phyloP scores from a whole-genome alignment of 2,888 invertebrate species.

The Thymelicus sylvestris region DNA sequence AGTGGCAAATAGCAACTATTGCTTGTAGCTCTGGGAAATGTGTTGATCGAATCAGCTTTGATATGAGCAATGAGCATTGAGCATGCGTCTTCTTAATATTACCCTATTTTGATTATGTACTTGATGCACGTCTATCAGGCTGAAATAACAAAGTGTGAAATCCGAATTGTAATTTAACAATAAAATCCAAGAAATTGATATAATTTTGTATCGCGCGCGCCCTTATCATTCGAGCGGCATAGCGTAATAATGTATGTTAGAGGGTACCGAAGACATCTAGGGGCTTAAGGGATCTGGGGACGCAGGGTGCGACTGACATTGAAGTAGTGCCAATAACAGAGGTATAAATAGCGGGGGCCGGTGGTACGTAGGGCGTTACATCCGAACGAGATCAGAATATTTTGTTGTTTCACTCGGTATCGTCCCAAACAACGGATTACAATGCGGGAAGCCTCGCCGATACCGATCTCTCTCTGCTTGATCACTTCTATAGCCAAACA shows the following conservation, averaged over 20 bases:
- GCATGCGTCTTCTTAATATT: constrained; percentile 31
- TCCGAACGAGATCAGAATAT: constrained; percentile 83
- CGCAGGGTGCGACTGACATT: constrained; percentile 85
- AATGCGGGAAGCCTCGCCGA: constrained; percentile 75
- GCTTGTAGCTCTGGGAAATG: constrained; percentile 28
- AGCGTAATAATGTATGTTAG: constrained; percentile 73
- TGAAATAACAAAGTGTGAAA: constrained; percentile 61
- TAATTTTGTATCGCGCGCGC: constrained; percentile 75
- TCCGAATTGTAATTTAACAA: constrained; percentile 75
- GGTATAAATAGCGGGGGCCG: constrained; percentile 83
- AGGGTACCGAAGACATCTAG: constrained; percentile 64
- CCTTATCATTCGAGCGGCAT: constrained; percentile 77
- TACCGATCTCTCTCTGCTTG: constrained; percentile 67
- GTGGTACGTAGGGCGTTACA: constrained; percentile 77
- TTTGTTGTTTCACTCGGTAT: constrained; percentile 69
- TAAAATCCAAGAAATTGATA: constrained; percentile 79
- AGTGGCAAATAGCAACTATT: constrained; percentile 24
- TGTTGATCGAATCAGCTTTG: constrained; percentile 22
- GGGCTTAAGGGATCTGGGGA: constrained; percentile 71
- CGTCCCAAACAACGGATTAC: constrained; percentile 81
- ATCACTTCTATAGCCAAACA: constrained; percentile 70
- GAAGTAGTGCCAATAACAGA: constrained; percentile 85
- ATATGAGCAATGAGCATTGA: no score
- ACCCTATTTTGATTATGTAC: no score
- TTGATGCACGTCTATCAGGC: no score